Percentiles rank a stretch among this genome's conserved stretches.
These are phyloP conservation scores for Dermatemys mawii DNA, from an alignment of 2,113 vertebrate species.

Conservation along the genomic window DNA sequence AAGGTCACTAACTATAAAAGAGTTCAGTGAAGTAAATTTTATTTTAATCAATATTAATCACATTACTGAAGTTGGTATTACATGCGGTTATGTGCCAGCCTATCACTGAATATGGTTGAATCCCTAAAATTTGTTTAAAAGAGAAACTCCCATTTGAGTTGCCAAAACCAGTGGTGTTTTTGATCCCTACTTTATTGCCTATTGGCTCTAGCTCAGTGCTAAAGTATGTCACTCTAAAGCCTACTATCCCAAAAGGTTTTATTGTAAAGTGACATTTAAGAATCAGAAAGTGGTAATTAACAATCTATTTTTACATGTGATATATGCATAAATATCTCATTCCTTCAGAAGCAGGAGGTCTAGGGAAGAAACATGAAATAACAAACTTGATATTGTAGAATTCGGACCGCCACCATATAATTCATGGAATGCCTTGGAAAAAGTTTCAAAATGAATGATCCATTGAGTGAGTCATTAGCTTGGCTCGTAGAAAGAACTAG, in stretches of 20 bases:
- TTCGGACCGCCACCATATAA: background rate
- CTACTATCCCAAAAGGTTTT: background rate
- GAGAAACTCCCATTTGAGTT: background rate
- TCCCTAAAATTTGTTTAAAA: background rate
- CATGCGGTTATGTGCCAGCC: background rate
- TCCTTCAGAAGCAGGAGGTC: background rate
- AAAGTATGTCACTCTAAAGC: background rate
- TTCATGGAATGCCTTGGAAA: background rate
- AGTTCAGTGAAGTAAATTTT: conserved; percentile 7
- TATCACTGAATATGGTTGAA: background rate
- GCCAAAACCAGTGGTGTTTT: background rate
- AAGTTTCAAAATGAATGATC: background rate
- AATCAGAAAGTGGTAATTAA: background rate
- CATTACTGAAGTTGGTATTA: background rate
- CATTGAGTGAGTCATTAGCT: background rate
- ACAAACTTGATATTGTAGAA: background rate
- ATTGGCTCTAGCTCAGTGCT: background rate
- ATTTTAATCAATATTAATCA: conserved; percentile 2
- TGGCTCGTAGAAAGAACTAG: background rate
- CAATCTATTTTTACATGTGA: background rate
- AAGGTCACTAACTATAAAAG: background rate
- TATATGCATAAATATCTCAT: background rate
- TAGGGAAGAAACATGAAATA: background rate
- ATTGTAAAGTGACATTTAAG: background rate
- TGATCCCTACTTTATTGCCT: background rate